Base-by-base conservation (phyloP, 2,888 invertebrate species). In the Drymonia ruficornis region DNA sequence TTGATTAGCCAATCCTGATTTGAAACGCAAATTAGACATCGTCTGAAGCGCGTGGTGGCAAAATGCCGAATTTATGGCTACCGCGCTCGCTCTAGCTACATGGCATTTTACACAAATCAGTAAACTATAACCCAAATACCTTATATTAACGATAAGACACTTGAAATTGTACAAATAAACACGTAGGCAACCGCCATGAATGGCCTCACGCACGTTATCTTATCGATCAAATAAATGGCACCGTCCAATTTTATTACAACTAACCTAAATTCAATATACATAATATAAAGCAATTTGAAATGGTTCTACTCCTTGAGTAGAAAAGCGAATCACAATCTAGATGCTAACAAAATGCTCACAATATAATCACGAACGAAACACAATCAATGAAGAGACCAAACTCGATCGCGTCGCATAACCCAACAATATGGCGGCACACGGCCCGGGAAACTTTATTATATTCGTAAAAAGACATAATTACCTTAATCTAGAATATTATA, bases 401-500 rank as follows among this genome's bases (percentile, higher is more conserved):
- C 36, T 36, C 55, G 46, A 56, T 63, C 62, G 71, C 71, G 58
- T 61, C 58, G 56, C 28, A 51, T 51, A 47, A 53, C 40, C 50
- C 15, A 56, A 50, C 76, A 76, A 76, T 60, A 76, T 76, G 76
- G 76, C 16, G 12, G 28, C 36, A 16, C 40, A 28, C 49, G 48
- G 59, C 62, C 65, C 62, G 62, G 59, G 55, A 45, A 49, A 53
- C 44, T 36, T 36, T 42, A 15, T 15, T 0, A 45, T 43, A 38
- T 0, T 13, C 13, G 0, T 29, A 0, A 0, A 48, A 6, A 23
- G 8, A 1, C 23, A 49, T 53, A 65, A 54, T 62, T 63, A 61
- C 64, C 56, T 60, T 61, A n/a, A 53, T 40, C 43, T 55, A 45
- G 18, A 7, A 23, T 40, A 40, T 40, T 15, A 40, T 5, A 40